Base-by-base conservation (phyloP, 1,140 invertebrate genomes). In the Lanistes nyassanus region DNA sequence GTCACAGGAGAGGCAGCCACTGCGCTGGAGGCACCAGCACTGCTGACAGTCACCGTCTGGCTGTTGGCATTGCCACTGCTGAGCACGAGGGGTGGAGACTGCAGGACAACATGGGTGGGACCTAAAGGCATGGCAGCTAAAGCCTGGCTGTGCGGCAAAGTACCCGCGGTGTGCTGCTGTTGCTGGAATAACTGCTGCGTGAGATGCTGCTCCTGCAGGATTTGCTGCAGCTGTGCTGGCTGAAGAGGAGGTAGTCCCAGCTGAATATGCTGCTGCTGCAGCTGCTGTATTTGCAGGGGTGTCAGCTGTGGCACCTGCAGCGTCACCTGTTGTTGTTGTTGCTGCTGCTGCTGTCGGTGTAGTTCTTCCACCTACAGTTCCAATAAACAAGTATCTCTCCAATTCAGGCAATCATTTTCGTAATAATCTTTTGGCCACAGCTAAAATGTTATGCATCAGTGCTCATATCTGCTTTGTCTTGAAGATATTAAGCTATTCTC, bases 231-330 rank as follows among this genome's bases (percentile, higher is more conserved):
- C 67, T 79, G 77, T 39, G 66, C 39, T 21, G 76, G 60, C n/a
- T 78, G 79, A 21, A 77, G 69, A n/a, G 71, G 79, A 13, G 77
- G 77, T 39, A 78, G 71, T 6, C 76, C 79, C 26, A 79, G 64
- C 19, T 79, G 76, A 19, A 68, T 64, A 71, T 75, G 75, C n/a
- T 81, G 74, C 66, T 76, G 74, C 36, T 74, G 67, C 51, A 80
- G 47, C 64, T 80, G 80, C 29, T 84, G 79, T 26, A 86, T 72
- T 71, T 84, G 82, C 70, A 83, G 79, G 34, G 77, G 67, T 26
- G 80, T 78, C 55, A 81, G 60, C 39, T 81, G 74, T 19, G 67
- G 75, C 23, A 77, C 51, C 72, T 81, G 79, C 31, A 79, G 67
- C 26, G 78, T 73, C 55, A 72, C 69, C 71, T 81, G 81, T 71